Base-by-base conservation (phyloP, 2,888 invertebrate species). In the Aspidiotus destructor region DNA sequence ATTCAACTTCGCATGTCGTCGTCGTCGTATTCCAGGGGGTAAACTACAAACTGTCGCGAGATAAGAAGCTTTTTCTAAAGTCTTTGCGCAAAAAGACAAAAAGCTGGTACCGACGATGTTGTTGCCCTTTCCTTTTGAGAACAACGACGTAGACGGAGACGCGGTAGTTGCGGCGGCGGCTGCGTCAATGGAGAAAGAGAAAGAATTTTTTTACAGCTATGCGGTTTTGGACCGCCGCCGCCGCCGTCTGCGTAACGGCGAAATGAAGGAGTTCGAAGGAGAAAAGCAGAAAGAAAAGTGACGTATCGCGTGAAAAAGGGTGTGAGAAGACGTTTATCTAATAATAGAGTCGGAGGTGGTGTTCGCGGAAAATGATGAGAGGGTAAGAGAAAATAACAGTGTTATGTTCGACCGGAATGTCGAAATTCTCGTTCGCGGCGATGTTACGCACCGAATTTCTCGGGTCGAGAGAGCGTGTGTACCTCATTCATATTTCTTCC, bases 301-400 rank as follows among this genome's bases (percentile, higher is more conserved):
- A 48, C 48, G 48, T 48, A 48, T 48, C 48, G 48, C n/a, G 48
- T n/a, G 48, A 48, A 48, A 28, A 67, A 67, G 67, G 67, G 67
- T 58, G 67, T 58, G 67, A 58, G 67, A 58, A 67, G 67, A 67
- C 58, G 58, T 67, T 67, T 60, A 67, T 67, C 67, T 67, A 67
- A 67, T 58, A 67, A 67, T 67, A 67, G 58, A 67, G 58, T 67
- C 58, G 48, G 48, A 48, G 48, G n/a, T 48, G 48, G 48, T 48
- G 10, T 48, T 48, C 48, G 48, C 48, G 48, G 48, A 48, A 48
- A 48, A 48, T 48, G 48, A 11, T n/a, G 48, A n/a, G 48, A n/a
- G 48, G 48, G 48, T 48, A n/a, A 48, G 48, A n/a, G 48, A 13
- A 48, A 48, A 11, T 48, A n/a, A n/a, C 48, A 48, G 48, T 48